These are phyloP conservation scores for Helicoverpa armigera DNA, from an alignment of 1,140 invertebrate species.

Conservation along the genomic window DNA sequence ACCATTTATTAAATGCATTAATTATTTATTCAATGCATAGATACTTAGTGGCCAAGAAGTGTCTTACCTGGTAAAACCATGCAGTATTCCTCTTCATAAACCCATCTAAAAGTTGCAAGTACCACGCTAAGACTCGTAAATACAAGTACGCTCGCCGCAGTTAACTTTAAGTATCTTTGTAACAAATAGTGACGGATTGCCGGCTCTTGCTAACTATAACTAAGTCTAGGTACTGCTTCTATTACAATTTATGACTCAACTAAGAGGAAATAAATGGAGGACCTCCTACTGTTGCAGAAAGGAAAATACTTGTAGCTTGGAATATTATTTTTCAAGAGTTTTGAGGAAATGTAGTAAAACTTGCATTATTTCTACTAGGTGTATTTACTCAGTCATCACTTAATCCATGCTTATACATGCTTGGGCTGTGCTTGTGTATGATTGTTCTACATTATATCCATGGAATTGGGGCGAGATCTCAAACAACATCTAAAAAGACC, in stretches of 20 bases:
- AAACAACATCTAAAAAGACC: no score
- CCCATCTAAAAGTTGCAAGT: neutral
- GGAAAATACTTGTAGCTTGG: neutral
- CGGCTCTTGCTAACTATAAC: constrained; percentile 1
- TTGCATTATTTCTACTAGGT: no score
- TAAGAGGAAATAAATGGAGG: constrained; percentile 14
- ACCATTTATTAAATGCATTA: no score
- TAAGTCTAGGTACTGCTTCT: constrained; percentile 19
- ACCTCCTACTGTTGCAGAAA: neutral
- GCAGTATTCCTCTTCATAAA: neutral
- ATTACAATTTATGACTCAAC: constrained; percentile 14
- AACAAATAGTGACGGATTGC: constrained; percentile 35
- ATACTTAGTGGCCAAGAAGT: no score
- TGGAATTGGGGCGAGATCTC: no score
- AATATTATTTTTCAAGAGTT: no score
- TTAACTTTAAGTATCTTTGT: constrained; percentile 30
- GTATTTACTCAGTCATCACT: neutral
- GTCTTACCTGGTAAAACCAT: neutral
- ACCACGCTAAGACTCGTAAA: neutral
- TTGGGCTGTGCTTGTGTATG: no score
- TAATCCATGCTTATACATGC: neutral
- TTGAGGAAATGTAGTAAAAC: no score
- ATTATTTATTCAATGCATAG: no score
- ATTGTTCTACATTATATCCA: no score
- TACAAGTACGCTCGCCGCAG: constrained; percentile 19